These are phyloP conservation scores for Bombus superbus DNA, from an alignment of 1,140 invertebrate genomes.

Conservation along the genomic window DNA sequence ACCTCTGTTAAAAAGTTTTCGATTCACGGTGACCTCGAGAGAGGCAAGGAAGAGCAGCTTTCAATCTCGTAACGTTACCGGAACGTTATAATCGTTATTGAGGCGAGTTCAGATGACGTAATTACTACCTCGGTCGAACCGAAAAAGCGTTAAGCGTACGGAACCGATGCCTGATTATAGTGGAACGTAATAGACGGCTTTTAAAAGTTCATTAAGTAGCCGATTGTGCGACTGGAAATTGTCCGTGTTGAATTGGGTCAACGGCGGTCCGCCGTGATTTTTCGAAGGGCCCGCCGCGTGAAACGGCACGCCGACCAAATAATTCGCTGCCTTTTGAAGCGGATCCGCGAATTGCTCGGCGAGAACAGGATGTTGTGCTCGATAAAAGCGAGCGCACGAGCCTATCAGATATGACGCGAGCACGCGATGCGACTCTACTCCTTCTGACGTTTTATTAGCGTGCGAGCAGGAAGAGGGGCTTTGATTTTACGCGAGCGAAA, in stretches of 20 bases:
- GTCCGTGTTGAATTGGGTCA: constrained; percentile 41
- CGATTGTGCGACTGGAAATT: constrained; percentile 26
- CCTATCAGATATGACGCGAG: background rate
- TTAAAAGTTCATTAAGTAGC: constrained; percentile 50
- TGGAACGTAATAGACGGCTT: constrained; percentile 48
- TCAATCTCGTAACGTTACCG: constrained; percentile 26
- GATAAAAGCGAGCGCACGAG: constrained; percentile 8
- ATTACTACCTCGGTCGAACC: constrained; percentile 29
- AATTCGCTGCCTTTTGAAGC: constrained; percentile 22
- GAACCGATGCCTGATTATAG: constrained; percentile 43
- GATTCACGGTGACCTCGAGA: constrained; percentile 10
- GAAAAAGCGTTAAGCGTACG: constrained; percentile 43
- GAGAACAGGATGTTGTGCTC: background rate
- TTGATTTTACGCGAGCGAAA: background rate
- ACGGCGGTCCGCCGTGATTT: background rate
- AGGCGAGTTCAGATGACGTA: constrained; percentile 27
- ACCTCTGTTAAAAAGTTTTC: constrained; percentile 25
- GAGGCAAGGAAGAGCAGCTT: background rate
- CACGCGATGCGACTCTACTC: background rate
- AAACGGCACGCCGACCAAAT: background rate
- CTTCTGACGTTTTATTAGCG: background rate
- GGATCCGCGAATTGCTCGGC: constrained; percentile 4
- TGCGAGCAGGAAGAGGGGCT: background rate
- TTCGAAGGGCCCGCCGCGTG: constrained; percentile 16
- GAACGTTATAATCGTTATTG: constrained; percentile 39